Conservation (phyloP, 2,888 invertebrate genomes). For the Chymomyza amoena region DNA sequence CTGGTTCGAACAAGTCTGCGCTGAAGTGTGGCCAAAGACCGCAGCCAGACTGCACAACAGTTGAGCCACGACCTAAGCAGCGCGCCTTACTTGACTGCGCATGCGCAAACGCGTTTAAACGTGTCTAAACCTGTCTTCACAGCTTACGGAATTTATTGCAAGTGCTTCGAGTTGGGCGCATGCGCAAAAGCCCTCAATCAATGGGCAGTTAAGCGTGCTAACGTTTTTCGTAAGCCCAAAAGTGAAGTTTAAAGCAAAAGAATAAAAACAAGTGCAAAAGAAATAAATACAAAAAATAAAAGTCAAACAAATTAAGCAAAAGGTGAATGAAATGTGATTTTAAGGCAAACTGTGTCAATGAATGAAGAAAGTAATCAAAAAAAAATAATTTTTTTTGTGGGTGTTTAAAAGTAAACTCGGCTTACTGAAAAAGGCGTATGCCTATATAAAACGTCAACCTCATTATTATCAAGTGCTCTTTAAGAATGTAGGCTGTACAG, state of each 20-base stretch:
- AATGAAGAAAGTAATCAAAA: conserved; percentile 45
- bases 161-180: neutral
- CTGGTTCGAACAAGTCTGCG: conserved; percentile 12
- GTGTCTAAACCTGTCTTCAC: neutral
- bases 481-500: neutral
- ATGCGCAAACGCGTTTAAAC: conserved; percentile 40
- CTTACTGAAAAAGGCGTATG: neutral
- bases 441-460: neutral
- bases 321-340: conserved; percentile 54
- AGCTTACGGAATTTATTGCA: neutral
- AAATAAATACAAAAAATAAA: conserved; percentile 20
- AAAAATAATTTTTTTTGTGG: conserved; percentile 1
- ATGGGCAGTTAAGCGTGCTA: neutral
- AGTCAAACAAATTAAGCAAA: conserved; percentile 13
- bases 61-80: conserved; percentile 43
- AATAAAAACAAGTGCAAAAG: conserved; percentile 10
- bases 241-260: conserved; percentile 2
- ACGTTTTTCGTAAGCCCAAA: neutral
- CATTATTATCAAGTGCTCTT: neutral
- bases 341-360: conserved; percentile 56
- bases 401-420: neutral
- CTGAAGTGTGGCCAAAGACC: conserved; percentile 6
- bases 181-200: neutral
- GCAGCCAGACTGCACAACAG: conserved; percentile 14
- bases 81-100: conserved; percentile 47